Conservation (phyloP, 2,888 invertebrate species). For the Caenorhabditis zanzibari region DNA sequence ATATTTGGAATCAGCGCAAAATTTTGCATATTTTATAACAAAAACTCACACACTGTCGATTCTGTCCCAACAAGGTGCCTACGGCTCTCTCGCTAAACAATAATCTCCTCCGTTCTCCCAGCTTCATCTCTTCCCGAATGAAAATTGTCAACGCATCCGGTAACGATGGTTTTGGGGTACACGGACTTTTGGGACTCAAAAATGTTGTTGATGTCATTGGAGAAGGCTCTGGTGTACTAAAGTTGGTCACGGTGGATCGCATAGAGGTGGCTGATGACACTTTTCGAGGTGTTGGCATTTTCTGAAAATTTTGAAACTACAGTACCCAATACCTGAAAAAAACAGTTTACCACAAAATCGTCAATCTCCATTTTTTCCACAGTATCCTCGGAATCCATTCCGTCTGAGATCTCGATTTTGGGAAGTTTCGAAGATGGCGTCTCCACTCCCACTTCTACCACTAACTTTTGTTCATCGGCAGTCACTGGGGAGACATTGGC, state of each 20-base stretch:
- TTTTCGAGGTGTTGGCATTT: constrained; percentile 29
- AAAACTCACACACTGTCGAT: constrained; percentile 76
- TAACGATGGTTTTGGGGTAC: background rate
- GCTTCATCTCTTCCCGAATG: constrained; percentile 79
- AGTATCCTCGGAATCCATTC: background rate
- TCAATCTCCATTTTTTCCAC: background rate
- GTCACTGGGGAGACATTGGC: constrained; percentile 59
- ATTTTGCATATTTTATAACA: too few relatives aligned
- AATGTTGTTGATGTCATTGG: background rate
- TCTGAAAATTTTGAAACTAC: constrained; percentile 7
- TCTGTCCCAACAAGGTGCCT: constrained; percentile 76
- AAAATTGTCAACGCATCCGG: constrained; percentile 69
- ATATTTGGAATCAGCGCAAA: too few relatives aligned
- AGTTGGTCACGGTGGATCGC: constrained; percentile 1
- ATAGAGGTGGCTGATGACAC: constrained; percentile 8
- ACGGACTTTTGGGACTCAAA: background rate
- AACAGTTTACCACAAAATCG: background rate
- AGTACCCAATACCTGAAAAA: too few relatives aligned
- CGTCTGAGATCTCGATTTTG: constrained; percentile 32
- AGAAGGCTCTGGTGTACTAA: constrained; percentile 28
- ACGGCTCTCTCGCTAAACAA: constrained; percentile 81
- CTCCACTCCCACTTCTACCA: constrained; percentile 1
- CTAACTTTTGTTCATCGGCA: constrained; percentile 44
- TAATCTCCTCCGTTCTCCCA: constrained; percentile 79
- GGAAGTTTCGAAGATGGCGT: constrained; percentile 16